These are phyloP conservation scores for Pteruthius melanotis DNA, from an alignment of 2,113 vertebrate genomes.

Conservation along the genomic window DNA sequence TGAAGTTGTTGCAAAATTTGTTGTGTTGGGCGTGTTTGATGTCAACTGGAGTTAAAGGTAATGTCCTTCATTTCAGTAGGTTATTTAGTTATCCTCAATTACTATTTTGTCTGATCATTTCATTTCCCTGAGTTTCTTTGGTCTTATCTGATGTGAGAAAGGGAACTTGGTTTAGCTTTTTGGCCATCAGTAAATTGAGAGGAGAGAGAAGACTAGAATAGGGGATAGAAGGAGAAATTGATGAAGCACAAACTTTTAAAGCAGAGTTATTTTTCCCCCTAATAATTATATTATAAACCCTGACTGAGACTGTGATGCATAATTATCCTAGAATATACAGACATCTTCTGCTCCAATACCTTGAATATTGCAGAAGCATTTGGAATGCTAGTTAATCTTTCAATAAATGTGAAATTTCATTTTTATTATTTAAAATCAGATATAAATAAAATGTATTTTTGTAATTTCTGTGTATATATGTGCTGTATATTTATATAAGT, in stretches of 20 bases:
- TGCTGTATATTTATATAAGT: slow-evolving; percentile 79
- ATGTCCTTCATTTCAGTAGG: slow-evolving; percentile 43
- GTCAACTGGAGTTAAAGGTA: slow-evolving; percentile 52
- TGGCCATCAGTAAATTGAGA: background rate
- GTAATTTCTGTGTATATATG: slow-evolving; percentile 76
- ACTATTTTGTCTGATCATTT: slow-evolving; percentile 36
- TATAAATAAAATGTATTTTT: slow-evolving; percentile 86
- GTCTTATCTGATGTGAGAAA: slow-evolving; percentile 66
- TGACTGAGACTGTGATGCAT: slow-evolving; percentile 31
- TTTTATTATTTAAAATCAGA: slow-evolving; percentile 75
- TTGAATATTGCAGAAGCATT: slow-evolving; percentile 55
- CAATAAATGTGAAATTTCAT: slow-evolving; percentile 63
- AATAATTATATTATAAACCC: slow-evolving; percentile 18
- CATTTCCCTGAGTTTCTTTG: slow-evolving; percentile 73
- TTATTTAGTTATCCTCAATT: slow-evolving; percentile 42
- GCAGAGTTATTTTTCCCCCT: slow-evolving; percentile 39
- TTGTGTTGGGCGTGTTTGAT: background rate
- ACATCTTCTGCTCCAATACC: slow-evolving; percentile 42
- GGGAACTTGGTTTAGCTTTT: slow-evolving; percentile 48
- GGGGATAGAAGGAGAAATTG: slow-evolving; percentile 31
- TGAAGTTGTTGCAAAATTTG: slow-evolving; percentile 1
- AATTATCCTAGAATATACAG: slow-evolving; percentile 14
- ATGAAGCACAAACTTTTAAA: slow-evolving; percentile 73
- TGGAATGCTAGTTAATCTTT: slow-evolving; percentile 66
- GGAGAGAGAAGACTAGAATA: background rate